Conservation (phyloP, 1,140 invertebrate genomes). For the Harlomillsia oculata region DNA sequence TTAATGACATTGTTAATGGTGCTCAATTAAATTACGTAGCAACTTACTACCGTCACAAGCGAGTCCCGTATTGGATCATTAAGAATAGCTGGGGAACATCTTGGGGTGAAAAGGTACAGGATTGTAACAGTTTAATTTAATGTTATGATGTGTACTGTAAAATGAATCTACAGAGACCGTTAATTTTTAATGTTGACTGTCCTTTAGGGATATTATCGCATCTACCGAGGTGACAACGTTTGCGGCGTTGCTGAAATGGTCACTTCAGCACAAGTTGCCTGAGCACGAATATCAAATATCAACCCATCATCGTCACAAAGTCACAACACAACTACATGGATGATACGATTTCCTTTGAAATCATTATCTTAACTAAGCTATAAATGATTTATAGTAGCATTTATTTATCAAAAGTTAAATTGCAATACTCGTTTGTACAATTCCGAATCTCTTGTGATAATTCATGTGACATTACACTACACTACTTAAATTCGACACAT, state of each 20-base stretch:
- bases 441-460: no score
- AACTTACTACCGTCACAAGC: slow-evolving; percentile 28
- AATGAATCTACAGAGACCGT: neutral
- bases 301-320: no score
- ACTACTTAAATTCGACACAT: no score
- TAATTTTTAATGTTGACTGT: slow-evolving; percentile 10
- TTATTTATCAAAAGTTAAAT: no score
- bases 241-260: slow-evolving; percentile 90
- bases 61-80: slow-evolving; percentile 51
- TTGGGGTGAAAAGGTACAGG: slow-evolving; percentile 44
- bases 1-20: neutral
- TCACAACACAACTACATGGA: no score
- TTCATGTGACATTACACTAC: no score
- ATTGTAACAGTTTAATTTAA: neutral
- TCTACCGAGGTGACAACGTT: slow-evolving; percentile 87
- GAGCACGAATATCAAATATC: no score
- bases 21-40: slow-evolving; percentile 10
- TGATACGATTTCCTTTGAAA: no score
- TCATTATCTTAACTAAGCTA: no score
- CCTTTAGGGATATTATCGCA: slow-evolving; percentile 78
- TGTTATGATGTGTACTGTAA: neutral
- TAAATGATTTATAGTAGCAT: no score
- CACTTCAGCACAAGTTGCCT: slow-evolving; percentile 68
- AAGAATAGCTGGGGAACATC: slow-evolving; percentile 62
- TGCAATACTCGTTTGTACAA: no score